Conservation (phyloP, 2,113 vertebrate species). For the Otocyon megalotis region DNA sequence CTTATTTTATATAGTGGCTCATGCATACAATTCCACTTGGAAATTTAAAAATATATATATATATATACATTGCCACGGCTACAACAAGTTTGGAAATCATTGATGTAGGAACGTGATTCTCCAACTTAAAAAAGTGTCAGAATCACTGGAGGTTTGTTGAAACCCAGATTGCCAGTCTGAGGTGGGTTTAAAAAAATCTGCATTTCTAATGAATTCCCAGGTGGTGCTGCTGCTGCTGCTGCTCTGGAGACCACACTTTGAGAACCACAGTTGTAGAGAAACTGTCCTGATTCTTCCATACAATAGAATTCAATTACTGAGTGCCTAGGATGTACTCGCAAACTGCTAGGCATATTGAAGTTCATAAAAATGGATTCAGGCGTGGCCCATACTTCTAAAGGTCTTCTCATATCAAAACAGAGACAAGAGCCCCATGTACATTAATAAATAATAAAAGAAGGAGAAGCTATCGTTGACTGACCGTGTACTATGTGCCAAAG, state of each 20-base stretch:
- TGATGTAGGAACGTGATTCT: neutral
- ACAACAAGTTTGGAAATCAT: neutral
- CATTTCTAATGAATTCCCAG: neutral
- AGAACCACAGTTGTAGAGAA: neutral
- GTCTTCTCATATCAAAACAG: neutral
- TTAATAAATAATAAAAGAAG: neutral
- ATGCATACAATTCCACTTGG: neutral
- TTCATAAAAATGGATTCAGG: neutral
- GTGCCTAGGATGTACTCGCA: neutral
- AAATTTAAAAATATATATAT: neutral
- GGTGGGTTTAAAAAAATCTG: neutral
- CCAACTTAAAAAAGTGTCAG: neutral
- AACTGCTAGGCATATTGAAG: neutral
- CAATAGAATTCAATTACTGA: neutral
- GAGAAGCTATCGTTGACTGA: too few relatives aligned
- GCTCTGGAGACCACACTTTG: neutral
- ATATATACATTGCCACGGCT: neutral
- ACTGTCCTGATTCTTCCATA: neutral
- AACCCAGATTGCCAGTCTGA: neutral
- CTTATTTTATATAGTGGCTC: neutral
- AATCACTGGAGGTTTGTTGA: neutral
- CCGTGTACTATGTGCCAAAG: neutral
- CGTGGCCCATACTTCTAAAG: neutral
- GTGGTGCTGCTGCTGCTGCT: neutral
- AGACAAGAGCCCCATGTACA: neutral